phyloP scores from a whole-genome alignment of 2,888 invertebrate species.

The Temnothorax unifasciatus region DNA sequence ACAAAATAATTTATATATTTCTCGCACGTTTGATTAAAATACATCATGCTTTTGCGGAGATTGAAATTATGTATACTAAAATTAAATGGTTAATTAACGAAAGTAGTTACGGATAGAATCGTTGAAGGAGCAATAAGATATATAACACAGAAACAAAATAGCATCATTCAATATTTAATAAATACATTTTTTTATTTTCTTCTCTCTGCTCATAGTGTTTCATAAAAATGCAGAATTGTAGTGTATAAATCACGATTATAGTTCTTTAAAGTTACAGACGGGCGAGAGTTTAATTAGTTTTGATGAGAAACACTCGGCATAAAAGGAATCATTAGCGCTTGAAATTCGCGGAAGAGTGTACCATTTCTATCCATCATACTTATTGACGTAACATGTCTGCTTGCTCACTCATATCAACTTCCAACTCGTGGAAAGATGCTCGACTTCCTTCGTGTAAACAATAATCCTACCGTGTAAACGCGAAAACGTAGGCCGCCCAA shows the following conservation, averaged over 20 bases:
- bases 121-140: neutral
- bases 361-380: slow-evolving; percentile 3
- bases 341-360: slow-evolving; percentile 17
- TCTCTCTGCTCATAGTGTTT: neutral
- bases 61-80: neutral
- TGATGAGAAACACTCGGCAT: neutral
- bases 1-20: slow-evolving; percentile 20
- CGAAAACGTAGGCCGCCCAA: slow-evolving; percentile 61
- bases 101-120: neutral
- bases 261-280: neutral
- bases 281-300: neutral
- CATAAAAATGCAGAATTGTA: neutral
- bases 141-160: neutral
- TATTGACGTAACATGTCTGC: slow-evolving; percentile 47
- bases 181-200: neutral
- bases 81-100: neutral
- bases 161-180: neutral
- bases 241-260: neutral
- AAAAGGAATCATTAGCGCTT: slow-evolving; percentile 17
- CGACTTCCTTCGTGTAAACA: slow-evolving; percentile 77
- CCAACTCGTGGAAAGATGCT: slow-evolving; percentile 43
- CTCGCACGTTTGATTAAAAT: slow-evolving; percentile 1
- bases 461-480: slow-evolving; percentile 80
- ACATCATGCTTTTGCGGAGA: neutral
- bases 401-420: slow-evolving; percentile 49